Evolutionary conservation across 1,140 invertebrate species (phyloP), one percentile per base, ranked within the genome.

Genomic region (Cecropterus lyciades): DNA sequence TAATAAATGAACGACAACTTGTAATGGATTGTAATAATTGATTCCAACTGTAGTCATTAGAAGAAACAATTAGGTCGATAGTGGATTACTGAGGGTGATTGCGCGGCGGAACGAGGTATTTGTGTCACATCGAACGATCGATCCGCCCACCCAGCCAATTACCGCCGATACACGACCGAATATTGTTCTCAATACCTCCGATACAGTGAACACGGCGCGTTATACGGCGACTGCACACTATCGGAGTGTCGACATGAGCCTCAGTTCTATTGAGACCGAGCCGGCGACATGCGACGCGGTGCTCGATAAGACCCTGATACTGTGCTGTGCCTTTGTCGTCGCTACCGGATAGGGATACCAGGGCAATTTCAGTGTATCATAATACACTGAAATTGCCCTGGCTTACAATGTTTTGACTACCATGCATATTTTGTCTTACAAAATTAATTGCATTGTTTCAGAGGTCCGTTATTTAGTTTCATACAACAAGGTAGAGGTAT

Each of bases 1-100:
- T 72, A 78, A 80, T 72, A 77, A 79, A 77, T 69, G 67, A 77
- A 77, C 73, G 66, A 69, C 65, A 69, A 74, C 48, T 70, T 64
- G 70, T 82, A 84, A 83, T 85, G 69, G 75, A 75, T 82, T 66
- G 76, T 72, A 75, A 80, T 80, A 86, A 82, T 83, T 84, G 75
- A 81, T 79, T 76, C 69, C 52, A 77, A 72, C 72, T 78, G 76
- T 80, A 73, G 82, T 85, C 79, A 84, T 85, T 80, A 82, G 76
- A 83, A 86, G 83, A 81, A 87, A 85, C 84, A 87, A 89, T 89
- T 89, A 87, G 84, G 84, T 82, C 75, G 84, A 82, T 82, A 81
- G 84, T 86, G 80, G 82, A 86, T 87, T 85, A 86, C 78, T 67
- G 74, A 74, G 80, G 74, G 80, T 82, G 79, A 85, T 82, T 81